These are phyloP conservation scores for Brienomyrus brachyistius DNA, from an alignment of 2,113 vertebrate genomes.

Conservation along the genomic window DNA sequence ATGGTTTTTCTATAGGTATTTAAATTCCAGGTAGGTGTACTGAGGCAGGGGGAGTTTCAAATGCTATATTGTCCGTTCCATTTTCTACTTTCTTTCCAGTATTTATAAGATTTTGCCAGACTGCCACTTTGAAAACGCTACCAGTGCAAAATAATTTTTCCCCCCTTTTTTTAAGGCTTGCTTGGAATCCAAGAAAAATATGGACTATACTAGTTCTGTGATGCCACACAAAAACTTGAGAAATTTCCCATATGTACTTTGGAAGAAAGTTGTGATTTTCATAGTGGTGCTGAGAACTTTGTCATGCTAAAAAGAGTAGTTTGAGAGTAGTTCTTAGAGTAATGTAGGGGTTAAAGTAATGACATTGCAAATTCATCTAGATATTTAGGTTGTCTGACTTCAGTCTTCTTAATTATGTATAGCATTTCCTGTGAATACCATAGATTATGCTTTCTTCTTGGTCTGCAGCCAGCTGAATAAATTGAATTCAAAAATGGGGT, in stretches of 20 bases:
- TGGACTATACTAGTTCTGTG: slow-evolving; percentile 68
- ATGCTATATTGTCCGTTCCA: background rate
- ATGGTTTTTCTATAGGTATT: background rate
- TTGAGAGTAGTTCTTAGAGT: background rate
- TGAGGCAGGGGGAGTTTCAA: background rate
- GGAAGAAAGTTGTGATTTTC: slow-evolving; percentile 1
- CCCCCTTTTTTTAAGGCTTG: slow-evolving; percentile 27
- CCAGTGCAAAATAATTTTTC: slow-evolving; percentile 27
- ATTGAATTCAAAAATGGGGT: background rate
- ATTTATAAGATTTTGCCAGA: slow-evolving; percentile 28
- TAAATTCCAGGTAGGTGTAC: background rate
- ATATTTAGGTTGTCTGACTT: background rate
- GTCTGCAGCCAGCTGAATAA: background rate
- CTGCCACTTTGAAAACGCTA: slow-evolving; percentile 39
- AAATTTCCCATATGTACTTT: background rate
- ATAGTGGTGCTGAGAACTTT: background rate
- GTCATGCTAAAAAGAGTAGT: background rate
- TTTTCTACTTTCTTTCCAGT: slow-evolving; percentile 21
- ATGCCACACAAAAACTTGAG: slow-evolving; percentile 19
- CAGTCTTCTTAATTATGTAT: background rate
- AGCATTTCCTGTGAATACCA: background rate
- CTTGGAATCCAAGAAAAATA: slow-evolving; percentile 73
- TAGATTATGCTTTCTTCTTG: background rate
- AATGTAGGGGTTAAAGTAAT: background rate
- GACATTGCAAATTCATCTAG: background rate